Percentiles rank a stretch among this genome's conserved stretches.
phyloP scores from a whole-genome alignment of 2,888 invertebrate genomes.

The Melanophora roralis region DNA sequence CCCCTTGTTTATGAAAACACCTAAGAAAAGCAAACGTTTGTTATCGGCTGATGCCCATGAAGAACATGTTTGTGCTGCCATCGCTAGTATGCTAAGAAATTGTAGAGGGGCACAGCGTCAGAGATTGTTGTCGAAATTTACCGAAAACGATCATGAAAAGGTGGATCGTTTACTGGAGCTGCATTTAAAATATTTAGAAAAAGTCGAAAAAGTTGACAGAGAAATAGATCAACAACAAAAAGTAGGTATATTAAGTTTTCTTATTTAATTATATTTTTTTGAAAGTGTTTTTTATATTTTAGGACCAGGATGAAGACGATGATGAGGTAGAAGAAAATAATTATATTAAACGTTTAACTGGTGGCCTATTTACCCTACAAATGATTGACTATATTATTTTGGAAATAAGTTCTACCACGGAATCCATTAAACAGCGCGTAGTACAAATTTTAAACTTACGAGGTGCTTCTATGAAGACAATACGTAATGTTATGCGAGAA shows the following conservation, averaged over 20 bases:
- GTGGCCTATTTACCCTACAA: conserved; percentile 97
- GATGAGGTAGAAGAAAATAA: conserved; percentile 89
- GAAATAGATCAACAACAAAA: conserved; percentile 81
- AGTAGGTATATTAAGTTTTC: conserved; percentile 65
- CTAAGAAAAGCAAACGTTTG: conserved; percentile 87
- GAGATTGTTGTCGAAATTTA: conserved; percentile 94
- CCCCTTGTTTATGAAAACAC: conserved; percentile 99
- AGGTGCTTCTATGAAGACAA: conserved; percentile 93
- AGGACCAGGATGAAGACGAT: conserved; percentile 79
- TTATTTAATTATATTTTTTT: no score
- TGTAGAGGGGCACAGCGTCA: conserved; percentile 94
- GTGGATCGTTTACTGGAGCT: conserved; percentile 96
- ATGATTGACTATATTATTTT: conserved; percentile 93
- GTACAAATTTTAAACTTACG: conserved; percentile 92
- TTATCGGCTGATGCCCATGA: conserved; percentile 93
- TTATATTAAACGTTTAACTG: conserved; percentile 92
- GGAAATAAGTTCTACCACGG: conserved; percentile 84
- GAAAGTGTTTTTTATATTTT: background rate
- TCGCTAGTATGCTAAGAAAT: conserved; percentile 94
- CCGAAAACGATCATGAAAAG: conserved; percentile 98
- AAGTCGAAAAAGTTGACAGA: conserved; percentile 90
- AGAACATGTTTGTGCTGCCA: conserved; percentile 95
- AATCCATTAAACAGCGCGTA: conserved; percentile 88
- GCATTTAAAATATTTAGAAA: conserved; percentile 97
- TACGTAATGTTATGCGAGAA: conserved; percentile 95